Evolutionary conservation across 2,888 invertebrate genomes (phyloP).

Genomic region (Steinernema scapterisci): DNA sequence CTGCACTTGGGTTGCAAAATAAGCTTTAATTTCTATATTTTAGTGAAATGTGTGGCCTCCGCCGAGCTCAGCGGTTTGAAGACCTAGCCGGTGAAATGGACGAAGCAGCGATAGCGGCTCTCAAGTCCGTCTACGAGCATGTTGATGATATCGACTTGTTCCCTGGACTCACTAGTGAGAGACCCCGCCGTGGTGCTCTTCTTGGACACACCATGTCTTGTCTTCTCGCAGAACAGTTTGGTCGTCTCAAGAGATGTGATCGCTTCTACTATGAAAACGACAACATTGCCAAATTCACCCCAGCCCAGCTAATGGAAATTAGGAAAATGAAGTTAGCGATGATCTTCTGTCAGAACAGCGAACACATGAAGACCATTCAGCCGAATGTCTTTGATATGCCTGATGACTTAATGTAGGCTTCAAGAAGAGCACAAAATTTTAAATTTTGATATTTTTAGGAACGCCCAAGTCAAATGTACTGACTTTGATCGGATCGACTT

Average conservation of each 20-base stretch:
- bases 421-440: background rate
- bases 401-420: conserved; percentile 57
- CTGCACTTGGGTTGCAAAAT: too few species aligned
- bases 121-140: conserved; percentile 70
- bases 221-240: conserved; percentile 86
- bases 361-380: conserved; percentile 77
- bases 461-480: conserved; percentile 63
- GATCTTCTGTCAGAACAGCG: conserved; percentile 81
- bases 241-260: conserved; percentile 78
- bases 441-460: conserved; percentile 49
- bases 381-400: conserved; percentile 87
- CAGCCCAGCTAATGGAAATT: conserved; percentile 79
- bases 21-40: conserved; percentile 72
- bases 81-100: conserved; percentile 80
- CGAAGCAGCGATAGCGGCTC: conserved; percentile 71
- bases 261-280: conserved; percentile 82
- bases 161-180: conserved; percentile 75
- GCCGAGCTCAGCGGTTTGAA: conserved; percentile 82
- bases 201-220: conserved; percentile 80
- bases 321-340: conserved; percentile 84
- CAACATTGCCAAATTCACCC: conserved; percentile 60
- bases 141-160: conserved; percentile 94
- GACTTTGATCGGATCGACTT: conserved; percentile 64
- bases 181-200: conserved; percentile 45
- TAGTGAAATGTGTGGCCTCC: conserved; percentile 81